Evolutionary conservation across 2,797 vertebrate species (phyloP).

Genomic region (Gymnoscopelus microlampas): DNA sequence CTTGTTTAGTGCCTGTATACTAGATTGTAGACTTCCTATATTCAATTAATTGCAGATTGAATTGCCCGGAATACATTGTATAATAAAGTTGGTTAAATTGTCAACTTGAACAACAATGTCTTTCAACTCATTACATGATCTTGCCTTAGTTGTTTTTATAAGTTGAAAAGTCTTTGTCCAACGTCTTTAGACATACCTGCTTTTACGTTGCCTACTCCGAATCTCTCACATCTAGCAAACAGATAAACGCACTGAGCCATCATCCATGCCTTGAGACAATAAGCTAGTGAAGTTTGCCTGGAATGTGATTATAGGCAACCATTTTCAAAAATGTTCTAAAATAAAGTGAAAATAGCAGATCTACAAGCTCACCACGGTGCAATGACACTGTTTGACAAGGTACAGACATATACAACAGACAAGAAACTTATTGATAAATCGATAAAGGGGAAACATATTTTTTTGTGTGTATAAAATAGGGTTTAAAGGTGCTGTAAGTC

Average conservation of each 20-base stretch:
- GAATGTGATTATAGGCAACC: no score
- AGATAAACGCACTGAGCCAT: background rate
- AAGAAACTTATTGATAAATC: no score
- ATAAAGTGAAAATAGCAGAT: no score
- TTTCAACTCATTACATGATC: conserved; percentile 8
- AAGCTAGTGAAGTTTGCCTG: conserved; percentile 18
- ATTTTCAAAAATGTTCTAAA: no score
- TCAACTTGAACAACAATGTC: background rate
- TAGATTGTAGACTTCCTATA: conserved; percentile 12
- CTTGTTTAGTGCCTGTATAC: background rate
- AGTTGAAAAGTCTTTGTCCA: conserved; percentile 1
- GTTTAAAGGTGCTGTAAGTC: no score
- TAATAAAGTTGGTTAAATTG: conserved; percentile 1
- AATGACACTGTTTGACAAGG: no score
- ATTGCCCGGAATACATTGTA: conserved; percentile 20
- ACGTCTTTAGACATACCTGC: background rate
- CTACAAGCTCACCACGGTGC: no score
- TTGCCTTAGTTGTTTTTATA: conserved; percentile 10
- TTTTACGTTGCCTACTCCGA: background rate
- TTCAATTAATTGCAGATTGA: conserved; percentile 10
- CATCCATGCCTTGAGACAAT: conserved; percentile 27
- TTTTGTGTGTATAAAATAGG: no score
- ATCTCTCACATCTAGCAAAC: background rate
- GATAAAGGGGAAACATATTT: no score
- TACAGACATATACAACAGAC: no score